These are phyloP conservation scores for Grammomys dolichurus DNA, from an alignment of 2,113 vertebrate genomes.

Conservation along the genomic window DNA sequence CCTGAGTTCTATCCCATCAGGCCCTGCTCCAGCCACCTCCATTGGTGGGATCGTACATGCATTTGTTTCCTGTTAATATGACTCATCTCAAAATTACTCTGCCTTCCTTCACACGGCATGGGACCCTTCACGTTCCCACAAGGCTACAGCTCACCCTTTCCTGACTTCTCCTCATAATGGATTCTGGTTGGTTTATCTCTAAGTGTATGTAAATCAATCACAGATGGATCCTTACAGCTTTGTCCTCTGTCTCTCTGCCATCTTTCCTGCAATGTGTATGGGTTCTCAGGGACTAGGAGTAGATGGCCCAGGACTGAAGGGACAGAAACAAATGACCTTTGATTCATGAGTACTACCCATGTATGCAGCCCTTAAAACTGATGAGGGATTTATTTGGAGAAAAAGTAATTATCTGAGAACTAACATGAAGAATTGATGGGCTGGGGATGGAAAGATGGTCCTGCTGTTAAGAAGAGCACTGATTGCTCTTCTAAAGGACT, in stretches of 20 bases:
- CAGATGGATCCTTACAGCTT: not conserved
- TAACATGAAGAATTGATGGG: not conserved
- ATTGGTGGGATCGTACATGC: not conserved
- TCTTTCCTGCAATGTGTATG: too few species aligned
- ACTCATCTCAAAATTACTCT: not conserved
- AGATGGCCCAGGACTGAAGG: too few species aligned
- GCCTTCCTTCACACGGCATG: not conserved
- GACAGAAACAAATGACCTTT: not conserved
- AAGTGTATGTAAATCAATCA: not conserved
- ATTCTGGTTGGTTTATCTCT: not conserved
- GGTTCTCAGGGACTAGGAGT: not conserved
- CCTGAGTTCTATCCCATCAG: not conserved
- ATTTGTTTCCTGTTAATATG: not conserved
- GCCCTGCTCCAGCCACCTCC: not conserved
- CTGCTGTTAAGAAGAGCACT: not conserved
- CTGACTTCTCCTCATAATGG: not conserved
- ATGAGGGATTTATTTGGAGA: not conserved
- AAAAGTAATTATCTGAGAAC: not conserved
- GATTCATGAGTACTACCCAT: fast-evolving
- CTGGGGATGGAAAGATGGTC: not conserved
- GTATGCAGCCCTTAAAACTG: fast-evolving
- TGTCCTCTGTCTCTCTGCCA: fast-evolving
- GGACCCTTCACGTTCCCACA: not conserved
- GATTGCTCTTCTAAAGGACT: not conserved
- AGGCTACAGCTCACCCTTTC: not conserved